Conservation (phyloP, 2,113 vertebrate genomes). For the Australoheros scitulus region DNA sequence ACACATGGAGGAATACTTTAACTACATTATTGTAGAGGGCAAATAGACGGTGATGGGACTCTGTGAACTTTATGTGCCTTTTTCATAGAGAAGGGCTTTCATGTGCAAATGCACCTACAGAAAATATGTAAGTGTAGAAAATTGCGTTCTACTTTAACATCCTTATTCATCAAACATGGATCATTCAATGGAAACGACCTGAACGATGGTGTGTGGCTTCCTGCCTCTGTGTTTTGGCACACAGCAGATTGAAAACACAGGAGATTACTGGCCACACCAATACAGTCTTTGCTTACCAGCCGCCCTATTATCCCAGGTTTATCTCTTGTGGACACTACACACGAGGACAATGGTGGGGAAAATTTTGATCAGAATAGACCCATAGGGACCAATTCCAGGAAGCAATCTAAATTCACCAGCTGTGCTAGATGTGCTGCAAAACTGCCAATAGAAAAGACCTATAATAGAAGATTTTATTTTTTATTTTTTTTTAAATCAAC, state of each 20-base stretch:
- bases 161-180: background rate
- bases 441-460: fast-evolving
- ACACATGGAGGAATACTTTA: background rate
- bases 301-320: background rate
- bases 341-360: fast-evolving
- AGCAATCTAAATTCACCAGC: background rate
- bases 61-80: background rate
- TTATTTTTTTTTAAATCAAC: too few relatives aligned
- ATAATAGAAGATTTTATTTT: too few relatives aligned
- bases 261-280: background rate
- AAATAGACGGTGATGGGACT: background rate
- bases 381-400: background rate
- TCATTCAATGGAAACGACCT: too few relatives aligned
- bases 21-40: background rate
- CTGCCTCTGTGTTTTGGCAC: background rate
- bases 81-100: background rate
- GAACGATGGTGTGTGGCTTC: too few relatives aligned
- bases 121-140: fast-evolving
- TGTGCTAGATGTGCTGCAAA: background rate
- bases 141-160: fast-evolving
- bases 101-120: background rate
- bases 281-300: background rate
- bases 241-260: background rate
- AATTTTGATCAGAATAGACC: background rate
- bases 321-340: background rate